phyloP scores from a whole-genome alignment of 2,113 vertebrate species.

The Psilopogon haemacephalus region DNA sequence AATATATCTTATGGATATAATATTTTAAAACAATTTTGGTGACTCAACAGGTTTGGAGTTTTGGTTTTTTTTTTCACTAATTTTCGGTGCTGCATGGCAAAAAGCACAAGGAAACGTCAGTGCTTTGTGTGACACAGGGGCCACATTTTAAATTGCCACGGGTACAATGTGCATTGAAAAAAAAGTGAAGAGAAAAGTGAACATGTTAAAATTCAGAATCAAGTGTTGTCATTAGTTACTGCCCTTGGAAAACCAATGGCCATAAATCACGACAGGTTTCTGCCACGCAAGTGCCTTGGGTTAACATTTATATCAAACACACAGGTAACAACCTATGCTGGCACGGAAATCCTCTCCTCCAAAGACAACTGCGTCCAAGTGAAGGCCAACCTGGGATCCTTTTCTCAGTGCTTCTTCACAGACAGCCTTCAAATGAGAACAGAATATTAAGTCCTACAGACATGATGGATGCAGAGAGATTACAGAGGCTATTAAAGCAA shows the following conservation, averaged over 20 bases:
- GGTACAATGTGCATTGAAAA: background rate
- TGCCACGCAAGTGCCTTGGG: background rate
- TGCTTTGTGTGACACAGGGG: background rate
- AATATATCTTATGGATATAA: background rate
- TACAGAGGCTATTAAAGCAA: background rate
- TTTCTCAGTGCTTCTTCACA: slow-evolving; percentile 84
- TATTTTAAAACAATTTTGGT: background rate
- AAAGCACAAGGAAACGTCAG: background rate
- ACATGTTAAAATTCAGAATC: background rate
- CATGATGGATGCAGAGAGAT: background rate
- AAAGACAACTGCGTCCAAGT: slow-evolving; percentile 92
- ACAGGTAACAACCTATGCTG: slow-evolving; percentile 88
- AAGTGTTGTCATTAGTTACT: background rate
- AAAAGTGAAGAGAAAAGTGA: background rate
- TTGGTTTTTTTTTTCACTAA: background rate
- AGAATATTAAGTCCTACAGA: slow-evolving; percentile 28
- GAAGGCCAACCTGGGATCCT: slow-evolving; percentile 82
- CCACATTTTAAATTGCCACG: background rate
- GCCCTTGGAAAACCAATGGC: background rate
- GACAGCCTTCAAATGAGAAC: slow-evolving; percentile 80
- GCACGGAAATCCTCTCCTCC: slow-evolving; percentile 99
- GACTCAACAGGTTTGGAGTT: background rate
- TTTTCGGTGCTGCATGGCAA: background rate
- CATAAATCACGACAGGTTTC: background rate
- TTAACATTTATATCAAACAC: background rate